phyloP scores from a whole-genome alignment of 35 echinoderm and acorn worm species.

The Ophioderma brevispina region DNA sequence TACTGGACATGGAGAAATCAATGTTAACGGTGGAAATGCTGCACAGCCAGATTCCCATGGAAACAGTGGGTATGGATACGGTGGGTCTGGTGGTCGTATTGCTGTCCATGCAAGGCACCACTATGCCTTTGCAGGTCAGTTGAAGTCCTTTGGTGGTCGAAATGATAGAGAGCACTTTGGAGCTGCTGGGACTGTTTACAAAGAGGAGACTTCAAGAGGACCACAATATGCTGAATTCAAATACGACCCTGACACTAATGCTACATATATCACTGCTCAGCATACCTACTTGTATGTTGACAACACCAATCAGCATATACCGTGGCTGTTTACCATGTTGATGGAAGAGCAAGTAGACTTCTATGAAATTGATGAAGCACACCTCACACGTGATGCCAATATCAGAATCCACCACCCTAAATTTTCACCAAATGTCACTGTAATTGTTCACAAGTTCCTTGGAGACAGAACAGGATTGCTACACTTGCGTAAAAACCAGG shows the following conservation, averaged over 20 bases:
- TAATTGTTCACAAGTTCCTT: constrained; percentile 80
- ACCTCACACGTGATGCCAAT: constrained; percentile 87
- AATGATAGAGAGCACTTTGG: constrained; percentile 43
- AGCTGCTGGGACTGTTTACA: constrained; percentile 83
- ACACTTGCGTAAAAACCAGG: constrained; percentile 64
- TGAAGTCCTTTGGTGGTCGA: constrained; percentile 69
- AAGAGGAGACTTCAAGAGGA: constrained; percentile 80
- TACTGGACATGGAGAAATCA: constrained; percentile 89
- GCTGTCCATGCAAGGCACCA: constrained; percentile 73
- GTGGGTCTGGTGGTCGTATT: constrained; percentile 87
- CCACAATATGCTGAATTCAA: constrained; percentile 92
- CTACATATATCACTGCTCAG: constrained; percentile 55
- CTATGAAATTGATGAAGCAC: constrained; percentile 85
- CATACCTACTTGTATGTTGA: constrained; percentile 76
- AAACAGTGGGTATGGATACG: constrained; percentile 52
- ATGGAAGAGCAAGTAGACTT: constrained; percentile 67
- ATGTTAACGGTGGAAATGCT: constrained; percentile 80
- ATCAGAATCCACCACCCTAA: constrained; percentile 70
- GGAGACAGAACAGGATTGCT: constrained; percentile 81
- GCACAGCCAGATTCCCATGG: not conserved
- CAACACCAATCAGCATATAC: constrained; percentile 72
- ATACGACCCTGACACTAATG: constrained; percentile 70
- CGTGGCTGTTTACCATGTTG: constrained; percentile 88
- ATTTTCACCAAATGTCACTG: constrained; percentile 63
- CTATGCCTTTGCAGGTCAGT: constrained; percentile 65